Evolutionary conservation across 2,888 invertebrate species (phyloP).

Genomic region (Agrilus cyanescens): DNA sequence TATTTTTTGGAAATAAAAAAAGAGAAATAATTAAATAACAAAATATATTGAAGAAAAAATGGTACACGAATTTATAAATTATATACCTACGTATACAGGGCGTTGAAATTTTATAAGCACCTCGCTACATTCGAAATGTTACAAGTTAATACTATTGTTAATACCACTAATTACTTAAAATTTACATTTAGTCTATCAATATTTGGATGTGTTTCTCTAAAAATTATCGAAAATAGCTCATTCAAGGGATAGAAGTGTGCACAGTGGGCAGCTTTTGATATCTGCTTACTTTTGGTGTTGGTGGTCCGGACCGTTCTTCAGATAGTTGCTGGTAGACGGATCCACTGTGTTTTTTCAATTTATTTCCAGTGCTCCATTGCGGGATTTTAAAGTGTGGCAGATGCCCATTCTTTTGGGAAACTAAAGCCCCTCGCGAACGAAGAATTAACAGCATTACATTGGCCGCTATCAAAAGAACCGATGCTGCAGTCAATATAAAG

Average conservation of each 20-base stretch:
- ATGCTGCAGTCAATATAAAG: slow-evolving; percentile 43
- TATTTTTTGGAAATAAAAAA: no score
- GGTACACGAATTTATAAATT: no score
- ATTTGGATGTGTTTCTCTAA: no score
- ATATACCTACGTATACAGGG: no score
- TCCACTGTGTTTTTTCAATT: slow-evolving; percentile 57
- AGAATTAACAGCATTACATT: slow-evolving; percentile 28
- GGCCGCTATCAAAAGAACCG: slow-evolving; percentile 41
- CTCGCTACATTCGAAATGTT: no score
- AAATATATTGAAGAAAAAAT: no score
- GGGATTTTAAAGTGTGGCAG: slow-evolving; percentile 30
- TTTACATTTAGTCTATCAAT: no score
- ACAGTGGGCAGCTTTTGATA: not conserved
- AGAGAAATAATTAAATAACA: no score
- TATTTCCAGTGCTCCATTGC: slow-evolving; percentile 27
- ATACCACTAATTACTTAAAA: no score
- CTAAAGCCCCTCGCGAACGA: slow-evolving; percentile 24
- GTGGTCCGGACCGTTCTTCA: slow-evolving; percentile 43
- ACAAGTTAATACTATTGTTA: no score
- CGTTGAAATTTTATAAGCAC: no score
- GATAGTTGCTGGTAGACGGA: slow-evolving; percentile 69
- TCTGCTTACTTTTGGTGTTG: slow-evolving; percentile 5
- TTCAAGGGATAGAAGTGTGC: not conserved
- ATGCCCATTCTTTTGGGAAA: slow-evolving; percentile 25
- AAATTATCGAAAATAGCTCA: no score